These are phyloP conservation scores for Marasmarcha lunaedactyla DNA, from an alignment of 2,888 invertebrate genomes.

Conservation along the genomic window DNA sequence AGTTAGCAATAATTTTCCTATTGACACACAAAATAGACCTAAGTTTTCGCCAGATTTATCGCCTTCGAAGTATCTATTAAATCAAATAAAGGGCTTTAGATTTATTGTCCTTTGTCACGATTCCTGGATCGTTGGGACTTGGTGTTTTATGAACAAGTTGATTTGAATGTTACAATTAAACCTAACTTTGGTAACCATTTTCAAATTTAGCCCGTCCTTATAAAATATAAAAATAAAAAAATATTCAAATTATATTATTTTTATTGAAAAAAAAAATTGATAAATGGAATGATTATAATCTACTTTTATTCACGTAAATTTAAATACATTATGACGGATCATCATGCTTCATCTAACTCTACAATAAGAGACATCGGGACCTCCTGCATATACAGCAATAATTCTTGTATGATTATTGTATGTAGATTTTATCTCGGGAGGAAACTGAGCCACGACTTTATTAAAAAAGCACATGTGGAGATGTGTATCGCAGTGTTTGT, in stretches of 20 bases:
- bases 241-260: no score
- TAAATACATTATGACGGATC: no score
- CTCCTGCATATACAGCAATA: conserved; percentile 42
- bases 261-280: no score
- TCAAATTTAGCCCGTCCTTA: no score
- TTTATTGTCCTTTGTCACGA: conserved; percentile 26
- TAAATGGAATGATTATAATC: no score
- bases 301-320: no score
- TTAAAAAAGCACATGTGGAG: conserved; percentile 69
- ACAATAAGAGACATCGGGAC: conserved; percentile 38
- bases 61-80: conserved; percentile 29
- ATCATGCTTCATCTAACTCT: not conserved
- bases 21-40: no score
- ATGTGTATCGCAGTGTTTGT: conserved; percentile 65
- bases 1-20: no score
- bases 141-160: not conserved
- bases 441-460: conserved; percentile 53
- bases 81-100: conserved; percentile 25
- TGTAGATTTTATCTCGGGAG: conserved; percentile 61
- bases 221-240: no score
- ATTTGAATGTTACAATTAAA: no score
- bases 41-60: conserved; percentile 33
- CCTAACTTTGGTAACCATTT: no score
- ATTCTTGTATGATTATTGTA: conserved; percentile 53
- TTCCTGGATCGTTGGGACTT: not conserved